Evolutionary conservation across 2,888 invertebrate genomes (phyloP).

Genomic region (Philopedon plagiatum): DNA sequence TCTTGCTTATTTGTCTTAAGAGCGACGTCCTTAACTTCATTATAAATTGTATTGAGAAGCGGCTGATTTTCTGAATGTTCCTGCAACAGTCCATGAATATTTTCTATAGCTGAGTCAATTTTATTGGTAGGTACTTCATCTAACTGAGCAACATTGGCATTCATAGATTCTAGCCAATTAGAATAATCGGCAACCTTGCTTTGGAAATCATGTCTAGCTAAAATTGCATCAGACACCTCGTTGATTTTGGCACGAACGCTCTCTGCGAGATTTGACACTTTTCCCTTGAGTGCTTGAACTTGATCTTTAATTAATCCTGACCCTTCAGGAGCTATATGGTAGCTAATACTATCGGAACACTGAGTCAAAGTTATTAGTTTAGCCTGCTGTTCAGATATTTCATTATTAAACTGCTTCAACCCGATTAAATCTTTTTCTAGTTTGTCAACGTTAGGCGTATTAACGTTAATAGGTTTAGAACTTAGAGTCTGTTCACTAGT

Average conservation of each 20-base stretch:
- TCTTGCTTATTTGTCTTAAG: slow-evolving; percentile 82
- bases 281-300: slow-evolving; percentile 81
- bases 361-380: slow-evolving; percentile 86
- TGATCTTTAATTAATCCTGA: slow-evolving; percentile 79
- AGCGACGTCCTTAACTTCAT: slow-evolving; percentile 82
- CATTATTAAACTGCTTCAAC: slow-evolving; percentile 86
- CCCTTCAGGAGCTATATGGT: slow-evolving; percentile 84
- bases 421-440: slow-evolving; percentile 83
- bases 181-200: slow-evolving; percentile 84
- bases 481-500: slow-evolving; percentile 76
- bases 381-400: slow-evolving; percentile 88
- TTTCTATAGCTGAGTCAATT: slow-evolving; percentile 84
- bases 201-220: slow-evolving; percentile 87
- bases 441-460: slow-evolving; percentile 81
- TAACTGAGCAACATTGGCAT: slow-evolving; percentile 80
- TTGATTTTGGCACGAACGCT: slow-evolving; percentile 83
- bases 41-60: slow-evolving; percentile 82
- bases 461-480: slow-evolving; percentile 74
- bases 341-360: slow-evolving; percentile 83
- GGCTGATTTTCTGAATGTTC: slow-evolving; percentile 90
- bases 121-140: slow-evolving; percentile 87
- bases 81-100: slow-evolving; percentile 84
- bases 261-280: slow-evolving; percentile 83
- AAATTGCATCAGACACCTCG: slow-evolving; percentile 84
- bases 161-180: slow-evolving; percentile 84